A percentile compares a stretch with the other conserved stretches of the same genome.
Conservation (phyloP, 2,888 invertebrate genomes). For the Meandrusa payeni region DNA sequence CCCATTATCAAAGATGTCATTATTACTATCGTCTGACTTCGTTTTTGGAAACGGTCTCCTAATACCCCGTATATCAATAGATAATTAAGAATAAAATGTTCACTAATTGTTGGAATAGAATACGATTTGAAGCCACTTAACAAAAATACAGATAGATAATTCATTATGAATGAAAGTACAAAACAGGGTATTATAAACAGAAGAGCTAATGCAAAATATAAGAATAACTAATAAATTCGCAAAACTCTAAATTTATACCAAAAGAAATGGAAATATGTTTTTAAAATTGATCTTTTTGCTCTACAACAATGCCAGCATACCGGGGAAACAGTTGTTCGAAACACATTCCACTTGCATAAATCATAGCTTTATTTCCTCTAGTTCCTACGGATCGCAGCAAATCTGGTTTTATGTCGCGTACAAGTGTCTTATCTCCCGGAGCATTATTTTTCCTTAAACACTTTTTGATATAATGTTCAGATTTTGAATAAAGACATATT, state of each 20-base stretch:
- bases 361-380: slow-evolving; percentile 61
- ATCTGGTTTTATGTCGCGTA: slow-evolving; percentile 36
- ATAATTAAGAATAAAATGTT: no score
- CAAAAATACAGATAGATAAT: no score
- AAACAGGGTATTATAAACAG: no score
- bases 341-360: slow-evolving; percentile 62
- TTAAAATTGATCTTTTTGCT: slow-evolving; percentile 41
- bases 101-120: no score
- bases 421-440: slow-evolving; percentile 31
- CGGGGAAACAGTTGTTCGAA: slow-evolving; percentile 42
- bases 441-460: slow-evolving; percentile 25
- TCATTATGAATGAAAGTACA: no score
- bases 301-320: slow-evolving; percentile 36
- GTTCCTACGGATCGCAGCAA: slow-evolving; percentile 37
- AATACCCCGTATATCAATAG: no score
- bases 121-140: no score
- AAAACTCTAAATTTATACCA: neutral
- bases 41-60: no score
- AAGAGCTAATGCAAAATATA: no score
- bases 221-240: no score
- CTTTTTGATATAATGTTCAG: slow-evolving; percentile 20
- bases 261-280: slow-evolving; percentile 28
- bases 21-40: no score
- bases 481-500: slow-evolving; percentile 8
- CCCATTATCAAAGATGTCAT: no score